Base-by-base conservation (phyloP, 2,888 invertebrate species). In the Sipunculus nudus region DNA sequence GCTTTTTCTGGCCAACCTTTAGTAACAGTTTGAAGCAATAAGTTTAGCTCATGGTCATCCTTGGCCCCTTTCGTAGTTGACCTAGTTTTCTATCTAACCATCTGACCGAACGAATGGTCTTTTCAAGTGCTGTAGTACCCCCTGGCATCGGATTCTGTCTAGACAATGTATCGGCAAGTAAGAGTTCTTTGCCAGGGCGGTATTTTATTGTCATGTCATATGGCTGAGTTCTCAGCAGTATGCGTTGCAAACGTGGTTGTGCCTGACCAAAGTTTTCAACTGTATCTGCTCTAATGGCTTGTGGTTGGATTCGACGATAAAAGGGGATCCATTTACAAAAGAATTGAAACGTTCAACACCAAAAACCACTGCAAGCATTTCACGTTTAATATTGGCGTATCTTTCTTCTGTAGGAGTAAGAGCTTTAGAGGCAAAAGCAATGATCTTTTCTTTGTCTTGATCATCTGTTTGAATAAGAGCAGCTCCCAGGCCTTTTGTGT, bases 131-230 rank as follows among this genome's bases (percentile, higher is more conserved):
- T 10, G 53, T 43, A n/a, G 29, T 21, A 4, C 21, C 25, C 19
- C 21, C 28, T 21, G 53, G n/a, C 16, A 41, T 55, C 0, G 65
- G 60, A 5, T 21, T 6, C 10, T 61, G 35, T 49, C 60, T 31
- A 8, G 67, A 68, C 16, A 71, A n/a, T n/a, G n/a, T n/a, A n/a
- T 68, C 68, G 16, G 68, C 65, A 13, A 67, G 19, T 13, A 45
- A 19, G 50, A 65, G 43, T 31, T 64, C 53, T 16, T 45, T 53
- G 8, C 70, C 63, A 40, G 56, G 60, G 28, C 48, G 46, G 41
- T 63, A 59, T 19, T 59, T 38, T 21, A 62, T 55, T 8, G 29
- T 21, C 10, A 64, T 31, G 29, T 65, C 56, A 46, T 67, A 70
- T 29, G 48, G 54, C 31, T 67, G 61, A 10, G 67, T 25, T 8